phyloP scores from a whole-genome alignment of 2,888 invertebrate species.

The Sphaerolaimus hirsutus region DNA sequence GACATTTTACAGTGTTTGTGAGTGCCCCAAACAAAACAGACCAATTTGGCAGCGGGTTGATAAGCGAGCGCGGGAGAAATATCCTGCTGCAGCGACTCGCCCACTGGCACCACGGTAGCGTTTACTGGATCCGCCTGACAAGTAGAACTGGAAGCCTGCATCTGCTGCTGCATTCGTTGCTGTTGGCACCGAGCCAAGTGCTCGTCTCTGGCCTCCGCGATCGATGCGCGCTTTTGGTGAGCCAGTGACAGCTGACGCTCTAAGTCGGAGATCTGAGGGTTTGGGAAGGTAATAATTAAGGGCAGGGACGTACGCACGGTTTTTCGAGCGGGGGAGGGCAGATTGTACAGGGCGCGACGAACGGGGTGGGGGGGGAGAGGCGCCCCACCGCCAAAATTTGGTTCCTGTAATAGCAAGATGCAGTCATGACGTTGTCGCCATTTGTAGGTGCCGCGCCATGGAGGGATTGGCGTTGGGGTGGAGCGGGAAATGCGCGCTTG shows the following conservation, averaged over 20 bases:
- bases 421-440: too few relatives aligned
- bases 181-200: neutral
- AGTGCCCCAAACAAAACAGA: neutral
- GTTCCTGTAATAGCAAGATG: too few relatives aligned
- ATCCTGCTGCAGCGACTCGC: neutral
- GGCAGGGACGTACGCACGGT: too few relatives aligned
- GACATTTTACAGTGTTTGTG: too few relatives aligned
- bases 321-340: too few relatives aligned
- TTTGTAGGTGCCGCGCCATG: too few relatives aligned
- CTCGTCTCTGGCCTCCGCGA: constrained; percentile 2
- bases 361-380: too few relatives aligned
- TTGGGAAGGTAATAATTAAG: too few relatives aligned
- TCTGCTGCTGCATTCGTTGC: neutral
- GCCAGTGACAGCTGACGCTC: constrained; percentile 35
- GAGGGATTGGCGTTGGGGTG: too few relatives aligned
- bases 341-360: too few relatives aligned
- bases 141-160: neutral
- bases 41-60: constrained; percentile 5
- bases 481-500: too few relatives aligned
- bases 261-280: constrained; percentile 40
- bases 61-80: constrained; percentile 9
- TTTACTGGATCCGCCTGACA: neutral
- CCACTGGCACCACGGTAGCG: neutral
- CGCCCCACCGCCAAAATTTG: too few relatives aligned
- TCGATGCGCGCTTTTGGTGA: constrained; percentile 5